Percentiles rank a stretch among this genome's conserved stretches.
phyloP scores from a whole-genome alignment of 1,140 invertebrate species.

The Lepidurus apus region DNA sequence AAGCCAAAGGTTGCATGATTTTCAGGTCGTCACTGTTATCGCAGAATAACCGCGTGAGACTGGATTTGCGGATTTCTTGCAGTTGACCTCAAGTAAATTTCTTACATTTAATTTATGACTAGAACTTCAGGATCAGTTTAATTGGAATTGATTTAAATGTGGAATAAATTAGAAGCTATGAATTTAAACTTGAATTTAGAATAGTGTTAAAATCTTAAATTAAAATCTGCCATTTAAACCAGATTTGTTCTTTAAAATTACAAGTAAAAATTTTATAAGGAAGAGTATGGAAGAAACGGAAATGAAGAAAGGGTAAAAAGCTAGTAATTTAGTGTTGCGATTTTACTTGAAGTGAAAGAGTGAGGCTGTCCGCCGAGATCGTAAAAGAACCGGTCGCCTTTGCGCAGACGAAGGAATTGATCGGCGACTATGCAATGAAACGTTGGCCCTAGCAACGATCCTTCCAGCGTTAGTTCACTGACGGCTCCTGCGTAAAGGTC shows the following conservation, averaged over 20 bases:
- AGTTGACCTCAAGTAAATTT: conserved; percentile 49
- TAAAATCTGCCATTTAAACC: too few relatives aligned
- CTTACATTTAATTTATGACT: not conserved
- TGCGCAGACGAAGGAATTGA: conserved; percentile 47
- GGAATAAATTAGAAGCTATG: not conserved
- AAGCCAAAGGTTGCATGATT: conserved; percentile 75
- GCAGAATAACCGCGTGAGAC: conserved; percentile 34
- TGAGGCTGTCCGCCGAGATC: conserved; percentile 51
- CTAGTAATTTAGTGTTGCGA: not conserved
- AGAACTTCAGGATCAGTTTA: not conserved
- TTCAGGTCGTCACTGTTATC: conserved; percentile 47
- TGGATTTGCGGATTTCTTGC: conserved; percentile 51
- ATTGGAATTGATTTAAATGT: not conserved
- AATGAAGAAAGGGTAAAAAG: not conserved
- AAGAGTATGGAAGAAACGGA: not conserved
- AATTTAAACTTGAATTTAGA: not conserved
- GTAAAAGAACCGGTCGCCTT: conserved; percentile 51
- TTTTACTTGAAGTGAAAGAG: conserved; percentile 48
- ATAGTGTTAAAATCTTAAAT: too few relatives aligned
- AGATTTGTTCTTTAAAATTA: not conserved
- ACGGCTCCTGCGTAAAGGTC: conserved; percentile 56
- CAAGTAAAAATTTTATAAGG: not conserved
- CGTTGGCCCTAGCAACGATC: conserved; percentile 53
- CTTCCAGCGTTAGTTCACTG: conserved; percentile 48
- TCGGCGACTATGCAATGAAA: conserved; percentile 55